A percentile compares a stretch with the other conserved stretches of the same genome.
These are phyloP conservation scores for Philereme transversata DNA, from an alignment of 2,888 invertebrate species.

Conservation along the genomic window DNA sequence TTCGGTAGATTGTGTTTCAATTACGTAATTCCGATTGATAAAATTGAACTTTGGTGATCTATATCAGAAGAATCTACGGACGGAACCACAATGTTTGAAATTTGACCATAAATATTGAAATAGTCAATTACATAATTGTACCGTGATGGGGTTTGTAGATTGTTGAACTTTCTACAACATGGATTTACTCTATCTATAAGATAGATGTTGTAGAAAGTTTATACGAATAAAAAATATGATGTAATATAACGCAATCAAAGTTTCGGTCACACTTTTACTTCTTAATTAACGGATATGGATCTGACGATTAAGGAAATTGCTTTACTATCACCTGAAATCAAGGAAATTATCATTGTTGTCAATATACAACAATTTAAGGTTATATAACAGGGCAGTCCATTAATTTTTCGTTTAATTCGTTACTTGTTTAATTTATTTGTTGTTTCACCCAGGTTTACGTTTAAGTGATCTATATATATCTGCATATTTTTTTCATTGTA, in stretches of 20 bases:
- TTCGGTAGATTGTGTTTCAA: conserved; percentile 48
- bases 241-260: conserved; percentile 43
- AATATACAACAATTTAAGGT: no score
- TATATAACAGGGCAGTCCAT: no score
- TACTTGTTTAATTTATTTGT: no score
- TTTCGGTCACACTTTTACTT: conserved; percentile 57
- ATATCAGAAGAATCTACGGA: conserved; percentile 18
- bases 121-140: conserved; percentile 41
- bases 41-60: conserved; percentile 27
- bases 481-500: background rate
- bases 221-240: conserved; percentile 47
- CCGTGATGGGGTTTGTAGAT: conserved; percentile 41
- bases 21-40: conserved; percentile 35
- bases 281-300: conserved; percentile 54
- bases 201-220: conserved; percentile 56
- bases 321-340: conserved; percentile 1
- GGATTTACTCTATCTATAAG: no score
- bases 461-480: no score
- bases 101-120: conserved; percentile 32
- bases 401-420: no score
- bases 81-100: conserved; percentile 7
- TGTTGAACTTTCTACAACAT: conserved; percentile 25
- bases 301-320: conserved; percentile 43
- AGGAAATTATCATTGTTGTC: no score
- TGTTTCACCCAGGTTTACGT: no score